Percentiles rank a stretch among this genome's conserved stretches.
These are phyloP conservation scores for Drosophila subobscura DNA, from an alignment of 1,140 invertebrate genomes.

Conservation along the genomic window DNA sequence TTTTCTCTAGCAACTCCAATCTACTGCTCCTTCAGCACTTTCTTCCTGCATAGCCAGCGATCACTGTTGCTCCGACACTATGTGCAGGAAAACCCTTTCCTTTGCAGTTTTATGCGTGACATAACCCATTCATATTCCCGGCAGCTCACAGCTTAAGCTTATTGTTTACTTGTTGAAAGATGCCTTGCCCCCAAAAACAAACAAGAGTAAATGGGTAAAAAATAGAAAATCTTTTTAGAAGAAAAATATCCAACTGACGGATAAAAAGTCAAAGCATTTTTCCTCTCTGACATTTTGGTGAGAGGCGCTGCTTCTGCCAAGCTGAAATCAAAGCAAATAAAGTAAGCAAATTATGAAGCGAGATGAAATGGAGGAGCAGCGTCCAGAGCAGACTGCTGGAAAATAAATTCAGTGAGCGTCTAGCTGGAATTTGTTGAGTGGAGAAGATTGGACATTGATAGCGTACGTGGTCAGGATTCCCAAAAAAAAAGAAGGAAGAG, in stretches of 20 bases:
- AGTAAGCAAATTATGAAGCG: slow-evolving; percentile 66
- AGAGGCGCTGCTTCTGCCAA: neutral
- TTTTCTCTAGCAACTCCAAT: too few species aligned
- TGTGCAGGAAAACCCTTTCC: slow-evolving; percentile 17
- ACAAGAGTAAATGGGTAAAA: neutral
- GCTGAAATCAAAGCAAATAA: slow-evolving; percentile 64
- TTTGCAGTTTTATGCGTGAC: slow-evolving; percentile 46
- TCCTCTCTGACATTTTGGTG: neutral
- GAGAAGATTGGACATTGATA: slow-evolving; percentile 70
- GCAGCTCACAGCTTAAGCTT: slow-evolving; percentile 42
- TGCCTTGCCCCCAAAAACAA: neutral
- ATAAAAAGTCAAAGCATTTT: neutral
- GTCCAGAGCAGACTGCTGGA: neutral
- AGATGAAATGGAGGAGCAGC: slow-evolving; percentile 11
- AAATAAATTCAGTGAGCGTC: slow-evolving; percentile 60
- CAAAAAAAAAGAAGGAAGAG: neutral
- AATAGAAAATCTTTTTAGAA: neutral
- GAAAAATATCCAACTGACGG: slow-evolving; percentile 3
- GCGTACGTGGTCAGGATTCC: slow-evolving; percentile 60
- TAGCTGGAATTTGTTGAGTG: slow-evolving; percentile 36
- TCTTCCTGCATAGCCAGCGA: too few species aligned
- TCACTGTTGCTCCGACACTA: neutral
- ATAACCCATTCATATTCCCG: slow-evolving; percentile 44
- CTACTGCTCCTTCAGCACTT: too few species aligned
- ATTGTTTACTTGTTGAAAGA: slow-evolving; percentile 42